A percentile compares a stretch with the other conserved stretches of the same genome.
phyloP scores from a whole-genome alignment of 2,113 vertebrate genomes.

The Gymnogyps californianus region DNA sequence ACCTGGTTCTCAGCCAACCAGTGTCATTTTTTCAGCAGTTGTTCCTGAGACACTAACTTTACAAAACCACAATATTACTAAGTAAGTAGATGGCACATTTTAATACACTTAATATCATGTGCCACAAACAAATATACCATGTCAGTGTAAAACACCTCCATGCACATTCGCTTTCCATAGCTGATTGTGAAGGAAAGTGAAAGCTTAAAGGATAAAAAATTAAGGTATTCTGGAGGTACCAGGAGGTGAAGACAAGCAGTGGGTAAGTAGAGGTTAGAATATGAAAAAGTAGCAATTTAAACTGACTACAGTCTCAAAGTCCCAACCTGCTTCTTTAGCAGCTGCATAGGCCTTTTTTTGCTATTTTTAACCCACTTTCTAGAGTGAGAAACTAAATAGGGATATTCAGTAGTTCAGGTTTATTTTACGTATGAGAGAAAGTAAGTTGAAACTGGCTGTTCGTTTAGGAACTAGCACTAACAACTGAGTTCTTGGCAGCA shows the following conservation, averaged over 20 bases:
- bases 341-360: neutral
- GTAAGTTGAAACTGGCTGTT: neutral
- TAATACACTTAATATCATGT: neutral
- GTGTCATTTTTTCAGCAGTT: neutral
- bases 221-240: neutral
- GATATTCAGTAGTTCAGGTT: neutral
- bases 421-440: neutral
- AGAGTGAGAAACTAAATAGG: neutral
- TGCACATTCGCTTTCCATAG: neutral
- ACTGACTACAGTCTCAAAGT: neutral
- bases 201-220: neutral
- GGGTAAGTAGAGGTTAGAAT: neutral
- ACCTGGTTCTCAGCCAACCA: neutral
- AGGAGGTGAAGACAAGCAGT: neutral
- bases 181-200: neutral
- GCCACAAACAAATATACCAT: neutral
- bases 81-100: neutral
- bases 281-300: neutral
- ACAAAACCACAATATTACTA: neutral
- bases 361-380: neutral
- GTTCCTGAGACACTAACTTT: neutral
- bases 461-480: neutral
- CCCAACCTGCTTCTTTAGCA: neutral
- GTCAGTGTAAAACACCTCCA: neutral
- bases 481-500: neutral